Evolutionary conservation across 2,797 vertebrate species (phyloP).

Genomic region (Poecilia gillii): DNA sequence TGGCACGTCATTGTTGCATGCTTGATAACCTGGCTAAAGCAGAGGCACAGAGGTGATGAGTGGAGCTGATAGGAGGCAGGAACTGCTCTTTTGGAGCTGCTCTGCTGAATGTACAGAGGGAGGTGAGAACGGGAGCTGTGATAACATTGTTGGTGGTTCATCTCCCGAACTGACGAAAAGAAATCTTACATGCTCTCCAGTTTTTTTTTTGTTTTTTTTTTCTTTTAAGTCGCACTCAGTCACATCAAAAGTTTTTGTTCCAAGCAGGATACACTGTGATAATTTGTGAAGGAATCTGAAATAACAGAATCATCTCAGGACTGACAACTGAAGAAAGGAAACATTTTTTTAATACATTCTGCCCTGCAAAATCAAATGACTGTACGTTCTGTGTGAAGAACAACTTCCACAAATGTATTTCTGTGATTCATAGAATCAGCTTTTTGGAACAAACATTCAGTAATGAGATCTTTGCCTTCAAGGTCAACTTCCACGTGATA

Average conservation of each 20-base stretch:
- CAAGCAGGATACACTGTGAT: slow-evolving; percentile 4
- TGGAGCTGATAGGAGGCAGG: slow-evolving; percentile 53
- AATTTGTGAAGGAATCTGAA: slow-evolving; percentile 7
- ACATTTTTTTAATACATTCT: neutral
- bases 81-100: slow-evolving; percentile 1
- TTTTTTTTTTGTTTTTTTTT: neutral
- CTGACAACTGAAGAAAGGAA: neutral
- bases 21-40: slow-evolving; percentile 54
- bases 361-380: neutral
- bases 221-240: slow-evolving; percentile 7
- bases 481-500: neutral
- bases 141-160: slow-evolving; percentile 40
- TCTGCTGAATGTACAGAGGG: slow-evolving; percentile 27
- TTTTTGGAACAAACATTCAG: neutral
- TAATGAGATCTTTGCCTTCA: neutral
- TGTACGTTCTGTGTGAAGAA: neutral
- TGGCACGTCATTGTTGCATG: slow-evolving; percentile 73
- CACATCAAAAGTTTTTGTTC: slow-evolving; percentile 15
- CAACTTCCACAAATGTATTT: neutral
- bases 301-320: neutral
- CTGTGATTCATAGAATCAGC: neutral
- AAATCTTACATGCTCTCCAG: neutral
- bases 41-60: slow-evolving; percentile 50
- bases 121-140: slow-evolving; percentile 47
- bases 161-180: slow-evolving; percentile 20